Conservation (phyloP, 2,797 vertebrate genomes). For the Cossypha dichroa region DNA sequence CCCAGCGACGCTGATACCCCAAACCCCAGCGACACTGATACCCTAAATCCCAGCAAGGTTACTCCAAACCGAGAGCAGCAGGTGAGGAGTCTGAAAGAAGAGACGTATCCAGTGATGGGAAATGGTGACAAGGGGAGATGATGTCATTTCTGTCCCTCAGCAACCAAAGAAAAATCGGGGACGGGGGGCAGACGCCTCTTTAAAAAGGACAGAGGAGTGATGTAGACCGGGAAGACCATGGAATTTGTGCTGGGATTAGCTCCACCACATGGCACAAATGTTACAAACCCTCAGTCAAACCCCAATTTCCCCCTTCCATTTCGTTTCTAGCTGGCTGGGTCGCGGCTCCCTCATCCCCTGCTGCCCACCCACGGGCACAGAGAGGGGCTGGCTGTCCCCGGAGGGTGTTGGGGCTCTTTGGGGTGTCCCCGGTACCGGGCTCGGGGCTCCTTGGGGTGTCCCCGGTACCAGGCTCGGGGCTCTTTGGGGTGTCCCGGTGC, state of each 20-base stretch:
- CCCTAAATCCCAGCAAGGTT: too few relatives aligned
- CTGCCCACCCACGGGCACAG: accelerated
- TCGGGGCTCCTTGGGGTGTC: too few relatives aligned
- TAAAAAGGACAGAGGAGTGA: neutral
- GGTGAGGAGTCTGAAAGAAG: neutral
- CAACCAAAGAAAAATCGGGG: neutral
- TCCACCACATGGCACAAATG: accelerated
- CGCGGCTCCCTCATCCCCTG: accelerated
- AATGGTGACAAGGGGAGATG: accelerated
- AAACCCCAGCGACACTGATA: too few relatives aligned
- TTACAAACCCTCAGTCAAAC: neutral
- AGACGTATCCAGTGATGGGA: neutral
- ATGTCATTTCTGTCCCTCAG: neutral
- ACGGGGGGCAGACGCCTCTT: neutral
- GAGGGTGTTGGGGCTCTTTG: neutral
- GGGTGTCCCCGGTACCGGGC: too few relatives aligned
- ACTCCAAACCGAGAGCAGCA: accelerated
- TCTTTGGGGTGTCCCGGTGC: too few relatives aligned
- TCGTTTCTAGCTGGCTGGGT: neutral
- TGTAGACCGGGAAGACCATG: accelerated
- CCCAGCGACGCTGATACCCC: neutral
- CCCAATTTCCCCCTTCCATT: accelerated
- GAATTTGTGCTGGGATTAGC: neutral
- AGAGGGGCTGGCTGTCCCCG: neutral
- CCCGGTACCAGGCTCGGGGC: neutral